Evolutionary conservation across 2,113 vertebrate species (phyloP), one percentile per base, ranked within the genome.

Genomic region (Octodon degus): DNA sequence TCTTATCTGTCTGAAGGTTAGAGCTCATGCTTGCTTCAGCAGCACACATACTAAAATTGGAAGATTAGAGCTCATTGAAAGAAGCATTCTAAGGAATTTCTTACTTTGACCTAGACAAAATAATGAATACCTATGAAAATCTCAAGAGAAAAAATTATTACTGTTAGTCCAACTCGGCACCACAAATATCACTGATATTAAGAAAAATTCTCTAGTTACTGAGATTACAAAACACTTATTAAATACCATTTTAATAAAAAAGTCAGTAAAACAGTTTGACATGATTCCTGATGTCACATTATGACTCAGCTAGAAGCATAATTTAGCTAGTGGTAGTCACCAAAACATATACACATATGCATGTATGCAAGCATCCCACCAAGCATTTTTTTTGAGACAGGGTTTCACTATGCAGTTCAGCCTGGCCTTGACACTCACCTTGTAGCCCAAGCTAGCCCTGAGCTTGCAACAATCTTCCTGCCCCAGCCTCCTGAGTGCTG

Each of bases 201-300:
- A 85, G 47, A 92, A 22, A 94, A 89, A 94, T 53, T 89, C n/a
- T 81, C 12, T 47, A 89, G 53, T 82, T 86, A 89, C 11, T 93
- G 60, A 87, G 67, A 90, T 83, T 20, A 88, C 3, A 77, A 93
- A n/a, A 43, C 72, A 43, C 72, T 87, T 90, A 70, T 67, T 74
- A 88, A 81, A 7, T 40, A 70, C 47, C 24, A 58, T 43, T 94
- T 83, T 90, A 88, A 88, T 53, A 4, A 27, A 12, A 90, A 93
- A 93, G 40, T 68, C 40, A 65, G n/a, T 79, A 67, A 86, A 68
- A 77, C 32, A 65, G 68, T 95, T 58, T 94, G 68, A 93, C 83
- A 93, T 70, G 67, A 34, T 87, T 95, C 24, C 27, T 40, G 81
- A 70, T 63, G 47, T 83, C 76, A 95, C 81, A 91, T 90, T 32